Conservation (phyloP, 2,888 invertebrate species). For the Hemicrepidius hirtus region DNA sequence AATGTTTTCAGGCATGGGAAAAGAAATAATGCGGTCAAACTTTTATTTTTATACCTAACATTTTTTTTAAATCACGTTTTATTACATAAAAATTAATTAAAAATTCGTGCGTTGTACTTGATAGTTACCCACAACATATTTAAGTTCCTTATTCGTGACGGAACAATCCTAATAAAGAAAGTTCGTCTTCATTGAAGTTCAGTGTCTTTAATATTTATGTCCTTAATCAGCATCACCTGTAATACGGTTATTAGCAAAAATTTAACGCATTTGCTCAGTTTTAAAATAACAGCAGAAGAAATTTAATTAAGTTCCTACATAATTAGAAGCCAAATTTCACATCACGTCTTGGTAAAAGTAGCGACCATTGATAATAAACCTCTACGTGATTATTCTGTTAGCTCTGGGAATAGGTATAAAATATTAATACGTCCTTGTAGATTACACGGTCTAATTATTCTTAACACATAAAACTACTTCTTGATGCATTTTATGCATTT, state of each 20-base stretch:
- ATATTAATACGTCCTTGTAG: slow-evolving; percentile 10
- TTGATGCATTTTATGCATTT: background rate
- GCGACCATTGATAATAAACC: background rate
- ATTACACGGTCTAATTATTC: slow-evolving; percentile 1
- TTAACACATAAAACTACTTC: background rate
- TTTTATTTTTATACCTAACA: too few species aligned
- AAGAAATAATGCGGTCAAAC: too few species aligned
- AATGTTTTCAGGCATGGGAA: too few species aligned
- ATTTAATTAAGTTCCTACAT: background rate
- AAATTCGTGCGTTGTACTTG: background rate
- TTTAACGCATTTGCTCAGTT: background rate
- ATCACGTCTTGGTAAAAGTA: background rate
- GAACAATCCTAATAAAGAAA: background rate
- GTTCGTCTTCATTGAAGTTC: background rate
- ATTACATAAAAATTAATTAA: background rate
- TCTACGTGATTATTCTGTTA: background rate
- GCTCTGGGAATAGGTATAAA: slow-evolving; percentile 1
- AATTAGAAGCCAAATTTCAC: slow-evolving; percentile 6
- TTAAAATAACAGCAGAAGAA: background rate
- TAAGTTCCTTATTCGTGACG: slow-evolving; percentile 8
- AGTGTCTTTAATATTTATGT: too few species aligned
- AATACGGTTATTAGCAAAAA: background rate
- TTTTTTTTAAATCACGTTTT: background rate
- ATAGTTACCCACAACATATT: background rate
- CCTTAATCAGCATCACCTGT: too few species aligned